Conservation (phyloP, 2,797 vertebrate genomes). For the Spheniscus humboldti region DNA sequence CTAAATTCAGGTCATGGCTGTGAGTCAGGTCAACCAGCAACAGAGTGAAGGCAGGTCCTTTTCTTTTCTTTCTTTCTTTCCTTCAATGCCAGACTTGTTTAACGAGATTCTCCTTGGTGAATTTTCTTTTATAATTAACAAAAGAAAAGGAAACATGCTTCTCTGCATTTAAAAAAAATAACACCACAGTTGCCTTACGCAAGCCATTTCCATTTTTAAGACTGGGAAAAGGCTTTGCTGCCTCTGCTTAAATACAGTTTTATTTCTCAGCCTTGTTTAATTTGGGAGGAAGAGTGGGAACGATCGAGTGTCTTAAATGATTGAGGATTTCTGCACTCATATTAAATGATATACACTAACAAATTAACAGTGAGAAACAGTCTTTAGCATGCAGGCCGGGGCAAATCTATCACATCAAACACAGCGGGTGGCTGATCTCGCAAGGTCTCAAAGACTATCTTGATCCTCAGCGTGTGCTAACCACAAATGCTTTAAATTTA, state of each 20-base stretch:
- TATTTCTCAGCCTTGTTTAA: neutral
- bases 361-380: neutral
- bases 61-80: neutral
- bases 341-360: neutral
- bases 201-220: neutral
- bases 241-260: neutral
- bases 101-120: neutral
- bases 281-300: neutral
- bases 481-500: neutral
- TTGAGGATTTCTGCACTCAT: neutral
- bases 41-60: neutral
- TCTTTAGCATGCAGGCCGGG: neutral
- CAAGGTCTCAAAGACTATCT: neutral
- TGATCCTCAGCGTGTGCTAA: neutral
- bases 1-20: neutral
- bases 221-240: neutral
- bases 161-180: neutral
- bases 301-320: rapidly evolving
- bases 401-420: neutral
- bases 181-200: neutral
- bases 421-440: neutral
- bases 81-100: neutral
- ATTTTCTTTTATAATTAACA: constrained; percentile 1
- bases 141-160: neutral
- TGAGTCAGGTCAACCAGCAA: neutral